These are phyloP conservation scores for Actinostola sp. DNA, from an alignment of 92 coral and sea anemone species.

Conservation along the genomic window DNA sequence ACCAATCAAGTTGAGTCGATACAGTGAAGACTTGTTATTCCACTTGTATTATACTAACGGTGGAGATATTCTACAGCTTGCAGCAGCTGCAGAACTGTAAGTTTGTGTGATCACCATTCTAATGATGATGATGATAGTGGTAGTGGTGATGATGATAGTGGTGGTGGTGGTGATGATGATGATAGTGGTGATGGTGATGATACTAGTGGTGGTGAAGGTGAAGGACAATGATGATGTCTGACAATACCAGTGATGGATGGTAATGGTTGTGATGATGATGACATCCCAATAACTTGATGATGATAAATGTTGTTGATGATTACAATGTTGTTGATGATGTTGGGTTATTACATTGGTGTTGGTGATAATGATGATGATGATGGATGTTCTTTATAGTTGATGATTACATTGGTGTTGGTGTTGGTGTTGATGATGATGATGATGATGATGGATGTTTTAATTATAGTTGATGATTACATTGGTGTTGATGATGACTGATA, in stretches of 20 bases:
- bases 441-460: not conserved
- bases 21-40: slow-evolving; percentile 90
- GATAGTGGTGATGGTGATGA: too few species aligned
- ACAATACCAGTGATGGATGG: too few species aligned
- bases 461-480: too few species aligned
- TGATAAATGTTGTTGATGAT: too few species aligned
- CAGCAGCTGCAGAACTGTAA: slow-evolving; percentile 99
- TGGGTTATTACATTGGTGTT: too few species aligned
- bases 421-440: not conserved
- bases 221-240: too few species aligned
- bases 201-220: too few species aligned
- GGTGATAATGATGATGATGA: not conserved
- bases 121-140: not conserved
- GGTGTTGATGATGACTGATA: too few species aligned
- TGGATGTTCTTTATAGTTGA: too few species aligned
- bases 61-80: slow-evolving; percentile 94
- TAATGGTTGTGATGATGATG: too few species aligned
- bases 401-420: not conserved
- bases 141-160: not conserved
- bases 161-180: not conserved
- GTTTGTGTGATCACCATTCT: slow-evolving; percentile 14
- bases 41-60: slow-evolving; percentile 97
- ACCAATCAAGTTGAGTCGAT: slow-evolving; percentile 90
- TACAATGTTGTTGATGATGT: too few species aligned
- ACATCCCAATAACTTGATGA: too few species aligned